Evolutionary conservation across 2,113 vertebrate species (phyloP), one percentile per base, ranked within the genome.

Genomic region (Paracanthobrama guichenoti): DNA sequence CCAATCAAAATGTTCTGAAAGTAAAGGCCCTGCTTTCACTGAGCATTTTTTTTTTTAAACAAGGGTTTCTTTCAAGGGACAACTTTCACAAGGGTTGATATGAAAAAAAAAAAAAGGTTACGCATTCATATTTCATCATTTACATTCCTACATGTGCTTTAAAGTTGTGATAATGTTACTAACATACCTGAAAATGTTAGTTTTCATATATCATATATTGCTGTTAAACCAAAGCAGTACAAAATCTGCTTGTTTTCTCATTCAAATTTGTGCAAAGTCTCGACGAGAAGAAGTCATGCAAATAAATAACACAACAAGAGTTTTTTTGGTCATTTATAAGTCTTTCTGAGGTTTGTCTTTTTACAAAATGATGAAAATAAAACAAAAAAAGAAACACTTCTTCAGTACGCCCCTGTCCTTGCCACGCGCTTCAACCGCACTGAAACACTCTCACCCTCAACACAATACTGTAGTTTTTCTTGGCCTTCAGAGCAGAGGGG

Each of bases 401-500:
- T 91, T 84, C 91, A 94, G 92, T 92, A 94, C 86, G 91, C 89
- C 91, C 89, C 87, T 77, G 86, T 90, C 87, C 57, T 28, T 89
- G 91, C 89, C 89, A 90, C 82, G 87, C 75, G 69, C 87, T 78
- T 86, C 73, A 82, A 87, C 88, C 85, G 89, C 87, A 89, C 84
- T 85, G 86, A 88, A 86, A 85, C 84, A 85, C 89, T 88, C 91
- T 87, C 88, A 89, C 91, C 88, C 86, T 90, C 90, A 91, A 90
- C 91, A 93, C 94, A 95, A 95, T 95, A 95, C 94, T 94, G 94
- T 91, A 91, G 90, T 94, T 90, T 35, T 91, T 93, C 92, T 92
- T 94, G 93, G 92, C 93, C 89, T 89, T 90, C 84, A 88, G 89
- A 89, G 87, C 87, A 88, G 88, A 24, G 80, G 87, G 87, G 85